Conservation (phyloP, 1,140 invertebrate species). For the Lasioglossum albipes region DNA sequence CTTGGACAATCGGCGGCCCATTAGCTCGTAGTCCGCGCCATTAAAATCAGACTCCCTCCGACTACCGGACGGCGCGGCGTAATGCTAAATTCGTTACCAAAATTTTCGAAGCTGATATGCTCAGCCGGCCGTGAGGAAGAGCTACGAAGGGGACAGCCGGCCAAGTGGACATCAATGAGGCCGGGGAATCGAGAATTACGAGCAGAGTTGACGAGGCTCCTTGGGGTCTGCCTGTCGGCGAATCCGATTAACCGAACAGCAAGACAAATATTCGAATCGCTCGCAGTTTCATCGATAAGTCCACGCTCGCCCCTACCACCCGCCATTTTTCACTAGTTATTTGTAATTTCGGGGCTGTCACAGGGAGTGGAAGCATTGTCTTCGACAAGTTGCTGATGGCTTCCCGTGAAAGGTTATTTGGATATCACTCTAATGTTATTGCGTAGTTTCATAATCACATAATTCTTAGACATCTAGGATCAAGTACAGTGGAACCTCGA, state of each 20-base stretch:
- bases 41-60: constrained; percentile 76
- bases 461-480: no score
- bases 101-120: constrained; percentile 69
- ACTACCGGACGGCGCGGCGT: constrained; percentile 46
- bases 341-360: no score
- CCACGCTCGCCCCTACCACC: no score
- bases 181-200: constrained; percentile 13
- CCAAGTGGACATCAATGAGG: constrained; percentile 24
- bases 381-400: no score
- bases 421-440: no score
- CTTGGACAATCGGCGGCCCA: constrained; percentile 69
- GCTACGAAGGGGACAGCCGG: constrained; percentile 32
- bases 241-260: not conserved
- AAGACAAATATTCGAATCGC: no score
- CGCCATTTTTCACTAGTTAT: no score
- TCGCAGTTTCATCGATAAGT: no score
- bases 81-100: constrained; percentile 71
- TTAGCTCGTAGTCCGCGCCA: constrained; percentile 70
- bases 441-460: no score
- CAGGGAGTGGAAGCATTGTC: no score
- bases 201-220: not conserved
- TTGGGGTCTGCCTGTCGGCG: not conserved
- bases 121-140: constrained; percentile 65
- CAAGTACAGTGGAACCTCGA: no score
- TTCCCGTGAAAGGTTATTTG: no score